A percentile compares a stretch with the other conserved stretches of the same genome.
phyloP scores from a whole-genome alignment of 92 coral and sea anemone species.

The Micromussa lordhowensis region DNA sequence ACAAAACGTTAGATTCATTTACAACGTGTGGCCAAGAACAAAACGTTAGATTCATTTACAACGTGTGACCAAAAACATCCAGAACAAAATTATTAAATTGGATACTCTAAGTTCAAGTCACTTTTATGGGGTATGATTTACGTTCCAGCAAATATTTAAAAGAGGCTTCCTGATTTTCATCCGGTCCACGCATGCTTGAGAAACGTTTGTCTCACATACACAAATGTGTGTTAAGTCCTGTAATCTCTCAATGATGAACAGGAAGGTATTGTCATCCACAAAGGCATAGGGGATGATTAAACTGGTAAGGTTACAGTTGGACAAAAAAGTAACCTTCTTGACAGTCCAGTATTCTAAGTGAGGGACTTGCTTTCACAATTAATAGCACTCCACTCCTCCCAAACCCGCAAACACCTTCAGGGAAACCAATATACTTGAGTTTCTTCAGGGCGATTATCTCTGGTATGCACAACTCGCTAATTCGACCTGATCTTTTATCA shows the following conservation, averaged over 20 bases:
- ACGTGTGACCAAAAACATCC: too few relatives aligned
- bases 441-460: conserved; percentile 9
- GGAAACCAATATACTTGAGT: conserved; percentile 2
- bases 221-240: neutral
- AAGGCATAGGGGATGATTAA: conserved; percentile 17
- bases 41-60: too few relatives aligned
- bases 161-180: neutral
- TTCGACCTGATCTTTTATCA: too few relatives aligned
- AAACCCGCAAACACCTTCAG: conserved; percentile 26
- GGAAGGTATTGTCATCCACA: neutral
- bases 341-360: conserved; percentile 27
- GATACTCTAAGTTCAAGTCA: too few relatives aligned
- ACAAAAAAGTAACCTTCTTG: conserved; percentile 23
- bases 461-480: conserved; percentile 5
- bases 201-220: neutral
- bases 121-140: neutral
- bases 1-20: too few relatives aligned
- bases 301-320: neutral
- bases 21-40: too few relatives aligned
- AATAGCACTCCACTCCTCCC: neutral
- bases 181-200: neutral
- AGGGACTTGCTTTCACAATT: neutral
- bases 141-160: conserved; percentile 17
- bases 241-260: neutral
- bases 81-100: too few relatives aligned